Evolutionary conservation across 2,797 vertebrate species (phyloP).

Genomic region (Clarias platycephalus): DNA sequence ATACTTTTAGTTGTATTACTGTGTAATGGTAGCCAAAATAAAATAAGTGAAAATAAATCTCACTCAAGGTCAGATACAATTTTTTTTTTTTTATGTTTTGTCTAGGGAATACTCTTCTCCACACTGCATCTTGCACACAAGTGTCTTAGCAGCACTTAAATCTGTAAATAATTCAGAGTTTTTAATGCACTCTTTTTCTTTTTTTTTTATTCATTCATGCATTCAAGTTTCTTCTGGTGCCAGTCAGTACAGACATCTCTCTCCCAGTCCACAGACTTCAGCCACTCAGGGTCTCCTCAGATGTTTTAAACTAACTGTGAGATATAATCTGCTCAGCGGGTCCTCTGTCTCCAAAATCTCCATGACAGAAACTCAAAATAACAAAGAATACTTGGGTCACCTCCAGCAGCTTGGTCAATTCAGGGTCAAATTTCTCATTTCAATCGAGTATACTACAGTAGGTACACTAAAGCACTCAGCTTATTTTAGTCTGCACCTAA

Average conservation of each 20-base stretch:
- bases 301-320: background rate
- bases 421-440: slow-evolving; percentile 2
- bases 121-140: background rate
- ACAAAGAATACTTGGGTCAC: background rate
- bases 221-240: background rate
- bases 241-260: background rate
- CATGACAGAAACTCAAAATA: background rate
- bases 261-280: background rate
- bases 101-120: no score
- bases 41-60: no score
- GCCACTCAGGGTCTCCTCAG: no score
- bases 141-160: background rate
- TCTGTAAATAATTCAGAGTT: background rate
- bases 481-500: background rate
- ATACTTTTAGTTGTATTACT: background rate
- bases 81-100: no score
- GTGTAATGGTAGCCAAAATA: background rate
- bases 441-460: no score
- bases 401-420: background rate
- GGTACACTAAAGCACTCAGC: background rate
- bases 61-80: no score
- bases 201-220: background rate
- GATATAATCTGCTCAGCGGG: background rate
- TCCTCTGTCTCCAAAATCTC: background rate
- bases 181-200: background rate